These are phyloP conservation scores for Euleptes europaea DNA, from an alignment of 2,113 vertebrate genomes.

Conservation along the genomic window DNA sequence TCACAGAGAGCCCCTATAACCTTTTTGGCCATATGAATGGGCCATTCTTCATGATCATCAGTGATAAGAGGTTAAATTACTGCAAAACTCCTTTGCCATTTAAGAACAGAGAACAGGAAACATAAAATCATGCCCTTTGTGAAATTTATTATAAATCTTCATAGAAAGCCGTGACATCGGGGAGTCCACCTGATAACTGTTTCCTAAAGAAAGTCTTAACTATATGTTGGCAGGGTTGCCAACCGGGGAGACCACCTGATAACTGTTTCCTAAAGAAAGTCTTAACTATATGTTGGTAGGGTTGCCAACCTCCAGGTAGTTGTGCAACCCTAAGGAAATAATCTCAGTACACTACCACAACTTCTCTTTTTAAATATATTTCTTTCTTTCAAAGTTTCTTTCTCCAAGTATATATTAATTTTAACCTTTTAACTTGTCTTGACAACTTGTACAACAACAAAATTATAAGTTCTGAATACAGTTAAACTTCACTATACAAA, in stretches of 20 bases:
- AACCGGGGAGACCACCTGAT: not conserved
- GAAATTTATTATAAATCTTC: not conserved
- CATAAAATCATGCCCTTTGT: not conserved
- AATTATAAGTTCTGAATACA: too few species aligned
- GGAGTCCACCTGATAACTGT: not conserved
- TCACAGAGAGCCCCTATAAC: slow-evolving; percentile 57
- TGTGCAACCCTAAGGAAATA: too few species aligned
- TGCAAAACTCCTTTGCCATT: slow-evolving; percentile 23
- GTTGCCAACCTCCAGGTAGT: too few species aligned
- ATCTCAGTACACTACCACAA: too few species aligned
- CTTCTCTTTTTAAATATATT: too few species aligned
- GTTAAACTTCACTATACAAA: too few species aligned
- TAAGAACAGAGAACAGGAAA: slow-evolving; percentile 11
- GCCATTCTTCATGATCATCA: not conserved
- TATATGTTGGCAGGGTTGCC: too few species aligned
- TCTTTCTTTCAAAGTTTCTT: too few species aligned
- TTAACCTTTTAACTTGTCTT: too few species aligned
- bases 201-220: not conserved
- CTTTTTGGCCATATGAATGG: slow-evolving; percentile 16
- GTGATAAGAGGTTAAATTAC: slow-evolving; percentile 38
- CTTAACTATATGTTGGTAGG: not conserved
- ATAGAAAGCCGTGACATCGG: not conserved
- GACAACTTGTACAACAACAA: too few species aligned
- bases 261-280: not conserved
- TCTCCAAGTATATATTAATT: too few species aligned